These are phyloP conservation scores for Aeoliscus strigatus DNA, from an alignment of 2,797 vertebrate genomes.

Conservation along the genomic window DNA sequence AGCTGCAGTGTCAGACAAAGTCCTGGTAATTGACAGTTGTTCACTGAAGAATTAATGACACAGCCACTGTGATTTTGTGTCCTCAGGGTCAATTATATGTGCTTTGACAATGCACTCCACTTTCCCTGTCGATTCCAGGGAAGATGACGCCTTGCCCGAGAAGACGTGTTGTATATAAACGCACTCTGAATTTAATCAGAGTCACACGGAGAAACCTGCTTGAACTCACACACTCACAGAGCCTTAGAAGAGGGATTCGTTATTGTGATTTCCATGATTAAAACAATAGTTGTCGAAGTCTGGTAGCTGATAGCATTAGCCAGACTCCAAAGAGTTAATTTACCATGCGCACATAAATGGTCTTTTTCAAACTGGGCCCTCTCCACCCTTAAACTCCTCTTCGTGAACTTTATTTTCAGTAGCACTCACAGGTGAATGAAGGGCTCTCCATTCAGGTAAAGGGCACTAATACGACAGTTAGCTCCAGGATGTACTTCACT, in stretches of 20 bases:
- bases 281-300: conserved; percentile 40
- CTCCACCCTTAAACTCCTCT: too few species aligned
- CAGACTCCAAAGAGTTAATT: not conserved
- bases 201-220: conserved; percentile 17
- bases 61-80: conserved; percentile 46
- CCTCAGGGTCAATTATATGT: conserved; percentile 62
- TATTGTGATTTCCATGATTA: conserved; percentile 34
- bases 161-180: conserved; percentile 31
- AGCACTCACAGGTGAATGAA: too few species aligned
- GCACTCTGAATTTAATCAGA: conserved; percentile 36
- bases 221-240: conserved; percentile 12
- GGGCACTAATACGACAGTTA: too few species aligned
- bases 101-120: conserved; percentile 38
- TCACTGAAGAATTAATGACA: conserved; percentile 68
- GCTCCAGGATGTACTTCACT: too few species aligned
- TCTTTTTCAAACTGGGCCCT: too few species aligned
- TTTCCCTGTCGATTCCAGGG: conserved; percentile 37
- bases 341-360: conserved; percentile 3
- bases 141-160: conserved; percentile 30
- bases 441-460: too few species aligned
- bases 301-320: conserved; percentile 11
- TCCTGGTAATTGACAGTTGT: conserved; percentile 56
- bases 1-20: conserved; percentile 37
- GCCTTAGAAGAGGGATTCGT: not conserved
- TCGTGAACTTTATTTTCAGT: too few species aligned